phyloP scores from a whole-genome alignment of 2,888 invertebrate genomes.

The Philaethria dido region DNA sequence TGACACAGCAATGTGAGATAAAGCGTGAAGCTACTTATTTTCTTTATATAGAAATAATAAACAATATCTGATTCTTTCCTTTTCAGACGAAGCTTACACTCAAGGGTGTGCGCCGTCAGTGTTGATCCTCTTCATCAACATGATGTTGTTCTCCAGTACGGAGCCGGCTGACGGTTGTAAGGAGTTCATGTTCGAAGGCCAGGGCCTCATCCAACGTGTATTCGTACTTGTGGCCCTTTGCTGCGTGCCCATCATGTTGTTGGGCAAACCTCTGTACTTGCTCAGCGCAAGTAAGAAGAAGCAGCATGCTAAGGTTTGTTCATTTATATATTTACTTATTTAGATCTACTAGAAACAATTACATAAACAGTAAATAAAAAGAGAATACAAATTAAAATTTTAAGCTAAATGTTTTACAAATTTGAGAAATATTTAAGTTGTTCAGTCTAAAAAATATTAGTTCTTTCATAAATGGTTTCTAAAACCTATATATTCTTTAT shows the following conservation, averaged over 20 bases:
- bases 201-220: constrained; percentile 88
- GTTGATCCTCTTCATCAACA: constrained; percentile 98
- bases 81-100: constrained; percentile 64
- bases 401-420: no score
- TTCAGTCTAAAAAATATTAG: no score
- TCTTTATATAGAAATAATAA: no score
- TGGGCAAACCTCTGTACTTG: constrained; percentile 94
- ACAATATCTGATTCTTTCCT: background rate
- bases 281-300: constrained; percentile 70
- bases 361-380: background rate
- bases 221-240: constrained; percentile 91
- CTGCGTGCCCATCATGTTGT: constrained; percentile 97
- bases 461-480: no score
- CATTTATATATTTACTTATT: no score
- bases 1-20: no score
- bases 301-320: constrained; percentile 63
- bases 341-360: no score
- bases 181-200: constrained; percentile 87
- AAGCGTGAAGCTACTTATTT: no score
- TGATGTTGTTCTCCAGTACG: constrained; percentile 94
- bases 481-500: no score
- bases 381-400: no score
- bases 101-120: constrained; percentile 95
- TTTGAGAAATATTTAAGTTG: no score
- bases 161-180: constrained; percentile 74